phyloP scores from a whole-genome alignment of 2,113 vertebrate genomes.

The Junco hyemalis region DNA sequence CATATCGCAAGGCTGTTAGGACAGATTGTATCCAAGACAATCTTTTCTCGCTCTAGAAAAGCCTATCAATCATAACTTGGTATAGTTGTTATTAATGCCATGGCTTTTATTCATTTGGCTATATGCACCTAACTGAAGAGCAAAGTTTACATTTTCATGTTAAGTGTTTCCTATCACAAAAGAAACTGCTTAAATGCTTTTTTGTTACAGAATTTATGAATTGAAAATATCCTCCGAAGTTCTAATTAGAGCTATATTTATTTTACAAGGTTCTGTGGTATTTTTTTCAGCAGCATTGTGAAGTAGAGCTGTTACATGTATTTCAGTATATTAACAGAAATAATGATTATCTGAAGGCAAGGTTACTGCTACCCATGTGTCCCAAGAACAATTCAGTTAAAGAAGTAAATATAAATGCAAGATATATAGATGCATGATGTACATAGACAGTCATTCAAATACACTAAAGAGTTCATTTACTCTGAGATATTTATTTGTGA shows the following conservation, averaged over 20 bases:
- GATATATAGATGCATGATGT: not conserved
- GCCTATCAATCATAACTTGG: conserved; percentile 72
- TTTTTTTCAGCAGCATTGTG: not conserved
- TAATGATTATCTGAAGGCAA: not conserved
- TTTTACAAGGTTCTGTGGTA: conserved; percentile 8
- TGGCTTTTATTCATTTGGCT: conserved; percentile 58
- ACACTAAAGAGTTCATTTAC: not conserved
- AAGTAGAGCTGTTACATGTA: not conserved
- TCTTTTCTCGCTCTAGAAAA: conserved; percentile 64
- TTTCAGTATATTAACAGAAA: not conserved
- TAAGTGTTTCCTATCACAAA: conserved; percentile 17
- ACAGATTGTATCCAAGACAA: conserved; percentile 75
- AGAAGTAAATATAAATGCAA: not conserved
- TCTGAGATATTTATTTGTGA: not conserved
- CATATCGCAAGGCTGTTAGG: conserved; percentile 70
- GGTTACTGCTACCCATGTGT: not conserved
- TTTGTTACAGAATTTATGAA: not conserved
- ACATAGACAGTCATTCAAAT: not conserved
- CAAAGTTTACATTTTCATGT: not conserved
- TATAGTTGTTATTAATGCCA: conserved; percentile 67
- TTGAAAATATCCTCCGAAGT: conserved; percentile 32
- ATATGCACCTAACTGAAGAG: conserved; percentile 22
- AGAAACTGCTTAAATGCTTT: conserved; percentile 31
- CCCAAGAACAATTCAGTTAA: not conserved
- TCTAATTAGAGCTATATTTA: conserved; percentile 54